Percentiles rank a stretch among this genome's conserved stretches.
Evolutionary conservation across 2,797 vertebrate genomes (phyloP).

Genomic region (Phataginus tetradactyla): DNA sequence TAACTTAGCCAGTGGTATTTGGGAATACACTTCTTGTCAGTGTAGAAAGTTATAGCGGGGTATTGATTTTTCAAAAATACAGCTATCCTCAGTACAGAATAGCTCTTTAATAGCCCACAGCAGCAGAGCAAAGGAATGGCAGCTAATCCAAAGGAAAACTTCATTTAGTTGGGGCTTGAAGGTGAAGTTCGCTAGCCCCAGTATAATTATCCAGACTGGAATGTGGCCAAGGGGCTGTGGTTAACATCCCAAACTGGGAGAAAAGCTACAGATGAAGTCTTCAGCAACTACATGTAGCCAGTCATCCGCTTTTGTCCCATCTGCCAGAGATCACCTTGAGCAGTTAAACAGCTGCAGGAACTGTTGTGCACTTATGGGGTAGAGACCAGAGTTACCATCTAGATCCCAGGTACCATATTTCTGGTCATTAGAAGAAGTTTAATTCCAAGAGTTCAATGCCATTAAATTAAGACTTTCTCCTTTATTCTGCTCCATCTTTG

Average conservation of each 20-base stretch:
- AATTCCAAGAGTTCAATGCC: neutral
- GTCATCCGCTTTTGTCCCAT: neutral
- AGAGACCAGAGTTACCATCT: neutral
- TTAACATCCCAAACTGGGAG: slow-evolving; percentile 18
- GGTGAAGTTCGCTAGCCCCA: slow-evolving; percentile 38
- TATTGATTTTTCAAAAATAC: slow-evolving; percentile 66
- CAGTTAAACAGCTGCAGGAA: neutral
- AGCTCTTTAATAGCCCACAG: slow-evolving; percentile 55
- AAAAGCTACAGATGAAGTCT: neutral
- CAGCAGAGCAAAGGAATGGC: slow-evolving; percentile 62
- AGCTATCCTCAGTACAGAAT: slow-evolving; percentile 45
- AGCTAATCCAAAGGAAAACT: slow-evolving; percentile 50
- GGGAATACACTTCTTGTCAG: slow-evolving; percentile 30
- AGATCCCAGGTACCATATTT: neutral
- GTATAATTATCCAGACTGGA: slow-evolving; percentile 65
- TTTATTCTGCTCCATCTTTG: neutral
- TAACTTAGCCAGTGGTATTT: slow-evolving; percentile 29
- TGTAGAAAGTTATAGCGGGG: slow-evolving; percentile 15
- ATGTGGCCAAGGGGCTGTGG: slow-evolving; percentile 40
- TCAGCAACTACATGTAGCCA: neutral
- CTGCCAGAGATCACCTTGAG: neutral
- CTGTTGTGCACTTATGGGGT: neutral
- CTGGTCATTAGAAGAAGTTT: neutral
- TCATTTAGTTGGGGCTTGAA: slow-evolving; percentile 63
- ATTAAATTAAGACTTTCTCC: neutral